These are phyloP conservation scores for Ciconia stormi DNA, from an alignment of 2,113 vertebrate genomes.

Conservation along the genomic window DNA sequence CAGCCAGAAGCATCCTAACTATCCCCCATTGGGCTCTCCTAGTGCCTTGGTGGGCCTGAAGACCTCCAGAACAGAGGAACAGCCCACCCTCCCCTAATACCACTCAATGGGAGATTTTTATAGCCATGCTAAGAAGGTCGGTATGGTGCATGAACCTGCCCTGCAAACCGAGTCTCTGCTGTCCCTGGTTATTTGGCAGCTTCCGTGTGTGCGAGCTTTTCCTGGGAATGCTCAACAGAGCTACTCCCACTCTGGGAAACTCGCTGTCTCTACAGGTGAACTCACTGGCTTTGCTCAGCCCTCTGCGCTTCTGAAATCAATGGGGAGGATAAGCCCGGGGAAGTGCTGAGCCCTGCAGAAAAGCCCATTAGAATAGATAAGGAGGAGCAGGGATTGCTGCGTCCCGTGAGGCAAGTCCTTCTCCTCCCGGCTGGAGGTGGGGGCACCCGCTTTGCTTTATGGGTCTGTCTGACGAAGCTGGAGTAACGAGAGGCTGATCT, in stretches of 20 bases:
- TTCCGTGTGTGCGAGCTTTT: neutral
- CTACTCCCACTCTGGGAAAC: neutral
- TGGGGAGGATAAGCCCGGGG: neutral
- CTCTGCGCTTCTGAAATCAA: neutral
- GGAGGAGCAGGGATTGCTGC: neutral
- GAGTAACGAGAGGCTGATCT: neutral
- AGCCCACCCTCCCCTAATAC: neutral
- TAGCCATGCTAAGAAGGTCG: neutral
- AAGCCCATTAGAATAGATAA: constrained; percentile 27
- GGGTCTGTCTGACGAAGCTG: neutral
- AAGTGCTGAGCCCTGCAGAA: constrained; percentile 20
- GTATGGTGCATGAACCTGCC: neutral
- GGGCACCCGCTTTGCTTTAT: neutral
- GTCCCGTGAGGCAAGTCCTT: neutral
- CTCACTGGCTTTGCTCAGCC: neutral
- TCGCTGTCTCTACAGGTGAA: neutral
- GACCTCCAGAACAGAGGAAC: neutral
- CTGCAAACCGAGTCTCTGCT: neutral
- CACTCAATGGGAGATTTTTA: neutral
- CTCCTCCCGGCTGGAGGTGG: neutral
- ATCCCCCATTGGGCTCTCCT: neutral
- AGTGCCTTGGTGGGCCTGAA: neutral
- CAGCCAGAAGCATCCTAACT: neutral
- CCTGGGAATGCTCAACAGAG: neutral
- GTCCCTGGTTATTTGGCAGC: neutral